Base-by-base conservation (phyloP, 2,797 vertebrate species). In the Acanthurus tractus region DNA sequence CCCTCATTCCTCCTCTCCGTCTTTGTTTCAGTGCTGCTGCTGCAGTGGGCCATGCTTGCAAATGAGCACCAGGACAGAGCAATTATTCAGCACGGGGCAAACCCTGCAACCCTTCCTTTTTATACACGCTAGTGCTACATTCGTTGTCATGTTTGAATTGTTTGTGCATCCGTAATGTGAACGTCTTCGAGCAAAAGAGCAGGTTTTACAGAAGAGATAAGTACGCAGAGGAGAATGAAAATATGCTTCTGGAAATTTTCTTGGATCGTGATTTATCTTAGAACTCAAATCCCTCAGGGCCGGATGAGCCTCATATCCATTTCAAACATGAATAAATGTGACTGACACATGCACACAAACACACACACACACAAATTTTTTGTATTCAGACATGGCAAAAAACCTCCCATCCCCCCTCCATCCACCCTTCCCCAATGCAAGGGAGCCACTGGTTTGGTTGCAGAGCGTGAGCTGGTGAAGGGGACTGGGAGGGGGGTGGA, bases 1-100 rank as follows among this genome's bases (percentile, higher is more conserved):
- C 46, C 57, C 45, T 8, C 63, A 0, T 48, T 46, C 71, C 40
- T 46, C 40, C 58, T 70, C 81, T 55, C 75, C 23, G 82, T 48
- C 84, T 92, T 92, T 93, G 90, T 90, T 76, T 86, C 86, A 46
- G 79, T 65, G 76, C 84, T 64, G 62, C 88, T 72, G 85, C 90
- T 77, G 90, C 88, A 83, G 56, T 87, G 54, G 84, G 81, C 87
- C 68, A 11, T 91, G 93, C 90, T 89, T 93, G 88, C 91, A 93
- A 93, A 93, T 93, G 85, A 91, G 92, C 86, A 71, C 78, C 12
- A 46, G 84, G 78, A 92, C 87, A 87, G 84, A 84, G 88, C 83
- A 66, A 91, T 92, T 92, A 92, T 92, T 93, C 90, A 90, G 89
- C 89, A 62, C 8, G 86, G 84, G 85, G 76, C 82, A 69, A 78